A percentile compares a stretch with the other conserved stretches of the same genome.
Evolutionary conservation across 2,888 invertebrate species (phyloP).

Genomic region (Eilema caniola): DNA sequence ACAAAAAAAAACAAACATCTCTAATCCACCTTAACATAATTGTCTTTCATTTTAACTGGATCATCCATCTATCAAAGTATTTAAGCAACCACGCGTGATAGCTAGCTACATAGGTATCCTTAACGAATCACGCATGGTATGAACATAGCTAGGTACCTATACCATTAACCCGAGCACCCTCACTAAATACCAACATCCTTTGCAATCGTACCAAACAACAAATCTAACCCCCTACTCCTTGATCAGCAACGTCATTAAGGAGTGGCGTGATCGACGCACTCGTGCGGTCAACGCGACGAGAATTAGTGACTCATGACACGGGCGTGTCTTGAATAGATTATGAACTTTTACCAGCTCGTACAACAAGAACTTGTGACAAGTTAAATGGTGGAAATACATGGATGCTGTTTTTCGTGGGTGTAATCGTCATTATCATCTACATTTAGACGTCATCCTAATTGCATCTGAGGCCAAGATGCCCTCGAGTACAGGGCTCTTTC

Average conservation of each 20-base stretch:
- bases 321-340: conserved; percentile 37
- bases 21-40: not conserved
- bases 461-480: too few relatives aligned
- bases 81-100: not conserved
- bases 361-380: conserved; percentile 6
- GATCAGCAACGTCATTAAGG: conserved; percentile 54
- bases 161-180: not conserved
- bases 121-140: too few relatives aligned
- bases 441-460: too few relatives aligned
- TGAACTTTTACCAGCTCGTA: conserved; percentile 17
- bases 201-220: conserved; percentile 8
- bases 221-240: conserved; percentile 26
- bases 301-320: conserved; percentile 41
- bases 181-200: not conserved
- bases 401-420: not conserved
- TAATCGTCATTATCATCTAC: too few relatives aligned
- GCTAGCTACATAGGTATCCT: too few relatives aligned
- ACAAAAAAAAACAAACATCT: not conserved
- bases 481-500: too few relatives aligned
- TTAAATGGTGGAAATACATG: conserved; percentile 12
- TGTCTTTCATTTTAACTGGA: not conserved
- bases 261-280: conserved; percentile 49
- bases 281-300: conserved; percentile 46
- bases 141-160: not conserved
- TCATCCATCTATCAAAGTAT: not conserved